Conservation (phyloP, 2,113 vertebrate species). For the Numida meleagris region DNA sequence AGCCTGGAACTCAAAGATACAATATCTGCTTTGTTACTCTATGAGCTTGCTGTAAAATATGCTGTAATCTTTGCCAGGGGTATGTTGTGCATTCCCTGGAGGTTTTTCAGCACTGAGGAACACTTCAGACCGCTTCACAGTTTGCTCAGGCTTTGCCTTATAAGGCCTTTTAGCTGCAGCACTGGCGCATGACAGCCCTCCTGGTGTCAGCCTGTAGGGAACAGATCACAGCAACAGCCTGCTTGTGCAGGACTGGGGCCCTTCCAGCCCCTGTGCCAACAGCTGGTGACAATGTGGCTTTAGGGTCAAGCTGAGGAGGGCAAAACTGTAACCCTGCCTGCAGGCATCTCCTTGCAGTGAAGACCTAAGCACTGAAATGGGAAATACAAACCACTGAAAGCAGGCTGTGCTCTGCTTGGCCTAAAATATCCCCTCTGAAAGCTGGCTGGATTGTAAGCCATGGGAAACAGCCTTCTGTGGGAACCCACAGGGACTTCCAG, state of each 20-base stretch:
- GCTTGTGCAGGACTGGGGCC: not conserved
- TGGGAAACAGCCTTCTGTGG: slow-evolving; percentile 1
- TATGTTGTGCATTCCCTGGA: slow-evolving; percentile 77
- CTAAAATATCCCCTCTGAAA: slow-evolving; percentile 13
- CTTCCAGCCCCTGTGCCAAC: slow-evolving; percentile 19
- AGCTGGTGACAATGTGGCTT: not conserved
- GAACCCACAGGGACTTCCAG: not conserved
- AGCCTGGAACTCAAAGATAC: slow-evolving; percentile 59
- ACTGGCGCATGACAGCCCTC: slow-evolving; percentile 71
- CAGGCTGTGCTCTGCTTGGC: not conserved
- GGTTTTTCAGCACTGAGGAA: slow-evolving; percentile 69
- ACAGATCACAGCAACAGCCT: slow-evolving; percentile 69
- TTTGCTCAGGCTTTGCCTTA: slow-evolving; percentile 82
- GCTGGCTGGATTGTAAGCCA: not conserved
- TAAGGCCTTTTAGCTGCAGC: slow-evolving; percentile 83
- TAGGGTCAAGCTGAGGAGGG: not conserved
- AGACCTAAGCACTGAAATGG: not conserved
- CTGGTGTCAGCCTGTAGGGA: slow-evolving; percentile 65
- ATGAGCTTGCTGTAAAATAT: slow-evolving; percentile 69
- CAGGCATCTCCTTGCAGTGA: not conserved
- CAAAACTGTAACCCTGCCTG: not conserved
- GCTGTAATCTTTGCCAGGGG: slow-evolving; percentile 78
- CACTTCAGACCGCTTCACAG: slow-evolving; percentile 73
- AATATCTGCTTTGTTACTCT: slow-evolving; percentile 75
- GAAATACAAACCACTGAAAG: not conserved